Base-by-base conservation (phyloP, 2,888 invertebrate species). In the Fragum sueziense region DNA sequence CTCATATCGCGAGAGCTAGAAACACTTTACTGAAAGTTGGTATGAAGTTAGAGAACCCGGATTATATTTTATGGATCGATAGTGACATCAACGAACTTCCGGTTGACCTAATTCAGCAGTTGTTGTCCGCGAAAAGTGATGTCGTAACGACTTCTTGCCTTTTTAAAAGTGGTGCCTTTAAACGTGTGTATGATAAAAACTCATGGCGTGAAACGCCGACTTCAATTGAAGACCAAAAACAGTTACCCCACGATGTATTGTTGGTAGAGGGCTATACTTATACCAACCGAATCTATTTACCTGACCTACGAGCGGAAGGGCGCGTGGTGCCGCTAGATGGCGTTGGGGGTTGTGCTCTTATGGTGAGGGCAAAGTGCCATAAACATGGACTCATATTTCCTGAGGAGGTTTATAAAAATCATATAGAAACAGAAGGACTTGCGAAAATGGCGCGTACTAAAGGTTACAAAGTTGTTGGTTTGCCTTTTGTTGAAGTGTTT, bases 371-470 rank as follows among this genome's bases (percentile, higher is more conserved):
- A 0, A 82, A 86, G 25, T 87, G 87, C 57, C 92, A 92, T 72
- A 78, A 85, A 47, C 84, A 88, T 14, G 92, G 92, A 2, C 84
- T 91, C 3, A 77, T 85, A 9, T 92, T 92, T 79, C 91, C 92
- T 2, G 88, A 91, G 27, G 85, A 84, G 17, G 37, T 90, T 0
- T 89, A 86, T 68, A 81, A 89, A 2, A 85, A 90, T 70, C 91
- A 91, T 71, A 89, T 92, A 4, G 92, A 92, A 77, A 92, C 91
- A 17, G 92, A 92, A 61, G 92, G 91, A 0, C 74, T 92, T 27
- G 90, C 90, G 2, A 91, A 91, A 79, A 87, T 91, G 88, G 92
- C 92, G 0, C 81, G 80, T 51, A 71, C 79, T 20, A 89, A 91
- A 89, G 88, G 88, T 4, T 88, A 80, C 65, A 79, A 82, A 37